phyloP scores from a whole-genome alignment of 2,888 invertebrate genomes.

The Unio delphinus region DNA sequence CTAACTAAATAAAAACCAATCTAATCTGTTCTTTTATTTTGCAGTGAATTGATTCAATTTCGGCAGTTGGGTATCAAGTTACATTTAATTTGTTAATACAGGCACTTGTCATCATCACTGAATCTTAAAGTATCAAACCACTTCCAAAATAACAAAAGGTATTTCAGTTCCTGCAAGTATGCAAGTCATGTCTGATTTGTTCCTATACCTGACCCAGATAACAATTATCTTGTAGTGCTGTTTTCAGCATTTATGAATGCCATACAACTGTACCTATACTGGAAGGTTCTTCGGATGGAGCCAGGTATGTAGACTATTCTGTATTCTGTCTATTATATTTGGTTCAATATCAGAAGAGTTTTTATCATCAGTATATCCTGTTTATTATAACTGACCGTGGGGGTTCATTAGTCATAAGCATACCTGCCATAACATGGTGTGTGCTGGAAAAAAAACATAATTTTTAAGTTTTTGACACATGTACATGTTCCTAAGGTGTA shows the following conservation, averaged over 20 bases:
- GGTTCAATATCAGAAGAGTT: no score
- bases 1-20: no score
- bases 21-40: no score
- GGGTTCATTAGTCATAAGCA: no score
- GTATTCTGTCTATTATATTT: no score
- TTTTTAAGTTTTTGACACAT: no score
- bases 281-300: constrained; percentile 36
- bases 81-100: not conserved
- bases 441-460: constrained; percentile 10
- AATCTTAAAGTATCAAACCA: not conserved
- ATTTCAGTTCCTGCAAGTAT: not conserved
- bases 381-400: no score
- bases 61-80: no score
- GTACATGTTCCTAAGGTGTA: no score
- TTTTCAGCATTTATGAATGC: constrained; percentile 26
- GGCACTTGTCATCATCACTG: not conserved
- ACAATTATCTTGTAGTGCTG: constrained; percentile 9
- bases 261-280: constrained; percentile 45
- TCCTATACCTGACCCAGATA: constrained; percentile 16
- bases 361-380: no score
- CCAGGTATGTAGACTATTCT: no score
- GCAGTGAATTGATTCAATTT: no score
- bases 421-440: not conserved
- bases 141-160: not conserved
- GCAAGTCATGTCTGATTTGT: not conserved